A percentile compares a stretch with the other conserved stretches of the same genome.
Evolutionary conservation across 2,888 invertebrate genomes (phyloP).

Genomic region (Oxystoma pomonae): DNA sequence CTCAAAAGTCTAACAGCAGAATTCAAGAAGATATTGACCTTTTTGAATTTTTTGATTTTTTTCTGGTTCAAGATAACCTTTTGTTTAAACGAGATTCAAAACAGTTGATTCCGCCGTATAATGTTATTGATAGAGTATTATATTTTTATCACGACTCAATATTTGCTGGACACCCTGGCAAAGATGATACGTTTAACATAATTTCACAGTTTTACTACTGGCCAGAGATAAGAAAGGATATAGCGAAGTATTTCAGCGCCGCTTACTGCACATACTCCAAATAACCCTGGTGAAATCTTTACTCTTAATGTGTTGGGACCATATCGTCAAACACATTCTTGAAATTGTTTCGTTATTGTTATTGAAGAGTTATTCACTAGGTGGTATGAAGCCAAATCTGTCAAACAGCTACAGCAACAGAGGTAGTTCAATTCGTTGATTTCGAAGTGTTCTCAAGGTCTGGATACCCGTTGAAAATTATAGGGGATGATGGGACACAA

Average conservation of each 20-base stretch:
- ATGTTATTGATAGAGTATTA: neutral
- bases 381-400: conserved; percentile 3
- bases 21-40: neutral
- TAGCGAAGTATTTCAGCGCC: conserved; percentile 1
- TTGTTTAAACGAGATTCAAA: neutral
- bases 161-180: conserved; percentile 11
- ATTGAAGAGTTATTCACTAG: conserved; percentile 6
- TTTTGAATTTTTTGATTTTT: neutral
- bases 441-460: neutral
- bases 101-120: neutral
- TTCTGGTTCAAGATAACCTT: neutral
- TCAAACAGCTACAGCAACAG: neutral
- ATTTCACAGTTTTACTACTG: conserved; percentile 9
- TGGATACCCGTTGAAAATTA: neutral
- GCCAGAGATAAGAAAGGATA: neutral
- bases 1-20: neutral
- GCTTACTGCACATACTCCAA: conserved; percentile 2
- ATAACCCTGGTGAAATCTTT: conserved; percentile 2
- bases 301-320: conserved; percentile 14
- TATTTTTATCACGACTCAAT: conserved; percentile 5
- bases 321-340: neutral
- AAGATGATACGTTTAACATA: conserved; percentile 2
- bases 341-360: neutral
- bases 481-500: neutral
- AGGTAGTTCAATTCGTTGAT: neutral